Base-by-base conservation (phyloP, 2,113 vertebrate genomes). In the Dicaeum eximium region DNA sequence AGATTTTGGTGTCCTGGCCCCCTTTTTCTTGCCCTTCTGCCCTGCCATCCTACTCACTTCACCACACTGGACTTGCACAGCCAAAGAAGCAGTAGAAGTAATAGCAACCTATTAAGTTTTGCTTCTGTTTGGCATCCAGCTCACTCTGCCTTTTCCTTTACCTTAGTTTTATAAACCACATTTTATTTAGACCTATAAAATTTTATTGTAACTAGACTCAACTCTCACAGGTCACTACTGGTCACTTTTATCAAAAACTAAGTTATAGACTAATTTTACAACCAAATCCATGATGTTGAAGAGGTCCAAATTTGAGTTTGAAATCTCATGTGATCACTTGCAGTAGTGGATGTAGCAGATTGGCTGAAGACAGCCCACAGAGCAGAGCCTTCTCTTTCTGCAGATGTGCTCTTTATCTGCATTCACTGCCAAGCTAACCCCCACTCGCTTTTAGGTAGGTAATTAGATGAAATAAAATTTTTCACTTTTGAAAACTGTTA, bases 361-460 rank as follows among this genome's bases (percentile, higher is more conserved):
- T 38, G 12, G 20, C 61, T 10, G 17, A 82, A 6, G 25, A 35
- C 6, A 92, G 15, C 2, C 10, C 23, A 42, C 28, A 73, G 48
- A 51, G 30, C 20, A 85, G 50, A 3, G 5, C 11, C 38, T 80
- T 58, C 47, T 13, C 21, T 75, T 89, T 50, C 30, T 79, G 31
- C 28, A 82, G 58, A 28, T 3, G 1, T 80, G 21, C 8, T 69
- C 10, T 33, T 2, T 57, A 11, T 47, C 38, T 56, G 8, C 27
- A 13, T 61, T 40, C 31, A 48, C 35, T 70, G 15, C 27, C 24
- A 33, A 8, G 47, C 19, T 57, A 73, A n/a, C 2, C 5, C 3
- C 7, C 5, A 17, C 2, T 19, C 1, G 0, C 3, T 45, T 53
- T 60, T 80, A 15, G 24, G 30, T 23, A 79, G 9, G 3, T 13